Conservation (phyloP, 2,888 invertebrate genomes). For the Parelbella ahira region DNA sequence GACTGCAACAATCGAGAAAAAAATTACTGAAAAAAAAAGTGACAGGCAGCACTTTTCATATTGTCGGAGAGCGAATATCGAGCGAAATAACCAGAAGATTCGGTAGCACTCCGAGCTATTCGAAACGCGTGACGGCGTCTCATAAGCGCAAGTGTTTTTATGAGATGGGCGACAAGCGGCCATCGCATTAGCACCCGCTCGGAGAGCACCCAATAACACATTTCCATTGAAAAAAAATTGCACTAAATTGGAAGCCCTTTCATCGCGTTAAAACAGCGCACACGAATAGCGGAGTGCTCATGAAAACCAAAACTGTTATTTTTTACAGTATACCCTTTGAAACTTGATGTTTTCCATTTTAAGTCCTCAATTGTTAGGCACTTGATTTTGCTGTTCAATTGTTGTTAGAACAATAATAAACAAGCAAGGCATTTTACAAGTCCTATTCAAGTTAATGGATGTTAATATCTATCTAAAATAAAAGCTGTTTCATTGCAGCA, state of each 20-base stretch:
- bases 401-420: too few species aligned
- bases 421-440: too few species aligned
- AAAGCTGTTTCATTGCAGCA: too few species aligned
- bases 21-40: conserved; percentile 34
- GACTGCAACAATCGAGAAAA: conserved; percentile 28
- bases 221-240: conserved; percentile 43
- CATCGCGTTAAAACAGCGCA: conserved; percentile 38
- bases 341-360: too few species aligned
- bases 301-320: conserved; percentile 43
- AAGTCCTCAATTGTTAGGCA: too few species aligned
- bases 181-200: conserved; percentile 12
- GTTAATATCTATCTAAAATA: too few species aligned
- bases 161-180: conserved; percentile 28
- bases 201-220: conserved; percentile 41
- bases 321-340: too few species aligned
- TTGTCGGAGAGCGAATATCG: conserved; percentile 43
- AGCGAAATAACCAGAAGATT: conserved; percentile 55
- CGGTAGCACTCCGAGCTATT: conserved; percentile 42
- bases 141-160: conserved; percentile 31
- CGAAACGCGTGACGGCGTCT: conserved; percentile 29
- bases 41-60: conserved; percentile 37
- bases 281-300: conserved; percentile 41
- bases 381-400: too few species aligned
- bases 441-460: too few species aligned
- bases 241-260: conserved; percentile 46